Evolutionary conservation across 2,797 vertebrate species (phyloP), one percentile per base, ranked within the genome.

Genomic region (Tenualosa ilisha): DNA sequence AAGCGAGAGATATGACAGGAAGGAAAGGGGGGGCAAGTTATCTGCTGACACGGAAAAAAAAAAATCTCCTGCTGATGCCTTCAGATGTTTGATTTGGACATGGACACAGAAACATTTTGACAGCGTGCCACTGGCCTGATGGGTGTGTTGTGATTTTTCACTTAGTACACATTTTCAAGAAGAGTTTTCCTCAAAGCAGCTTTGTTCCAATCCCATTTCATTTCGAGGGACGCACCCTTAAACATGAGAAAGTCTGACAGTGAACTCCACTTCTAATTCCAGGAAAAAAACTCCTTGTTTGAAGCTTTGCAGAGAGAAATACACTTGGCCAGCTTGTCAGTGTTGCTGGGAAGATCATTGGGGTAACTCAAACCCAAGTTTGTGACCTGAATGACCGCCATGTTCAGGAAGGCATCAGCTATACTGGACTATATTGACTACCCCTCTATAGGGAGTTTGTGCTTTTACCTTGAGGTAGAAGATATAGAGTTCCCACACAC

Each of bases 101-200:
- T 37, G 65, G 26, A 65, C 65, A 37, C 9, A 20, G 46, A 79
- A 22, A 40, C 40, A 43, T 79, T 46, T 79, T 79, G 72, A 22
- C 72, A 79, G 72, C 15, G 31, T 79, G 72, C 15, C 40, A 40
- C 72, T 79, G 37, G 40, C 72, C 68, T 20, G 68, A 75, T 75
- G 68, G 37, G 3, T 43, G 1, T 75, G 68, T 75, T 68, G 3
- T 68, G 63, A 12, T 31, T 68, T 68, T 68, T 68, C 24, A 31
- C 15, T 43, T 17, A 20, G 17, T 43, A 40, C 15, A 37, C 37
- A 75, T 75, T 75, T 40, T 43, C 31, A 17, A 12, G 12, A 37
- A 40, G 13, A 37, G 8, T 75, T 40, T 15, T 5, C 65, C 31
- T 68, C 26, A 68, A 75, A 17, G 15, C 31, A 7, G 13, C 12